Evolutionary conservation across 1,140 invertebrate genomes (phyloP).

Genomic region (Centruroides vittatus): DNA sequence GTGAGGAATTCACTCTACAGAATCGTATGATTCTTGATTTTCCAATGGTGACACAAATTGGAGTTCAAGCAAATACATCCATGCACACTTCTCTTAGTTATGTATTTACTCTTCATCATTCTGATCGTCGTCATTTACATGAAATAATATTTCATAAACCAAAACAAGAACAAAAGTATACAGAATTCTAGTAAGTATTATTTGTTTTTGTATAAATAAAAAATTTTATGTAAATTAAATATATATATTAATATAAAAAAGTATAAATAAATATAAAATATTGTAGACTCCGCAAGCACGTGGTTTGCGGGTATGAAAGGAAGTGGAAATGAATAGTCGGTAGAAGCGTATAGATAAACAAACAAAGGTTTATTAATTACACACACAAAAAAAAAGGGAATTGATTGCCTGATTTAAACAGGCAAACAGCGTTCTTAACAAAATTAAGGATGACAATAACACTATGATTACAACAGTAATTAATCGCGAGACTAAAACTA

Average conservation of each 20-base stretch:
- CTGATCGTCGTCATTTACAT: not conserved
- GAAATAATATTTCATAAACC: conserved; percentile 2
- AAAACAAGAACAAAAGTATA: not conserved
- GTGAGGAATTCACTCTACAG: conserved; percentile 11
- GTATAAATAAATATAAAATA: too few relatives aligned
- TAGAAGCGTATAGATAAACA: too few relatives aligned
- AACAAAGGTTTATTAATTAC: too few relatives aligned
- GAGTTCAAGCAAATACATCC: conserved; percentile 17
- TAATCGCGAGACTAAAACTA: too few relatives aligned
- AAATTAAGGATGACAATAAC: too few relatives aligned
- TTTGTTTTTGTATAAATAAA: not conserved
- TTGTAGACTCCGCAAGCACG: too few relatives aligned
- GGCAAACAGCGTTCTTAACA: too few relatives aligned
- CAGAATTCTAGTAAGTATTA: conserved; percentile 12
- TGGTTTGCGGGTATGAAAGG: too few relatives aligned
- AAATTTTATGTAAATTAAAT: not conserved
- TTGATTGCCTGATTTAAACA: too few relatives aligned
- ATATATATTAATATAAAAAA: not conserved
- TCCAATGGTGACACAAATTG: conserved; percentile 13
- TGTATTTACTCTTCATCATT: not conserved
- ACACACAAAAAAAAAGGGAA: too few relatives aligned
- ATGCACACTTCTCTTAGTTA: conserved; percentile 3
- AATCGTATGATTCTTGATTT: conserved; percentile 16
- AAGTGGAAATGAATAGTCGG: too few relatives aligned
- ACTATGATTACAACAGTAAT: too few relatives aligned